Evolutionary conservation across 2,797 vertebrate species (phyloP).

Genomic region (Dromococcyx pavoninus): DNA sequence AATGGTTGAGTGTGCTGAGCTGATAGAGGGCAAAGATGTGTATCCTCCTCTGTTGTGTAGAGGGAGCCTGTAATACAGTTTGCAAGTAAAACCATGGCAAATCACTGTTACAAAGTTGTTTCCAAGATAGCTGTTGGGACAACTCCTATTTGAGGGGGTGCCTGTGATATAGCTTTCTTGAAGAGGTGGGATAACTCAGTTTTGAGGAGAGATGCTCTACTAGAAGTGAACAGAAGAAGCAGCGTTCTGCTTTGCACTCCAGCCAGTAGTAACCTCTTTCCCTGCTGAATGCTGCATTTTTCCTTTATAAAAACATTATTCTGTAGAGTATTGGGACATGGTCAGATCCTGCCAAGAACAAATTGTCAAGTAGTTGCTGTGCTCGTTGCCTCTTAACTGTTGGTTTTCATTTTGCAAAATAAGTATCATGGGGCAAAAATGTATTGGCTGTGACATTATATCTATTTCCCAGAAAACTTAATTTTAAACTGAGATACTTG

Average conservation of each 20-base stretch:
- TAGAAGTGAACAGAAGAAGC: not conserved
- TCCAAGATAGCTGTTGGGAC: not conserved
- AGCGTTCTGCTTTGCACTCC: constrained; percentile 12
- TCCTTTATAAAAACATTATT: constrained; percentile 66
- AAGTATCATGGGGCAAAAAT: constrained; percentile 48
- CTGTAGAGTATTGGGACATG: constrained; percentile 59
- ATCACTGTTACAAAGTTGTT: not conserved
- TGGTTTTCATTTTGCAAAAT: constrained; percentile 68
- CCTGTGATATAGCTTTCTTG: not conserved
- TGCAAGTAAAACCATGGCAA: not conserved
- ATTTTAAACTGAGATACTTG: constrained; percentile 16
- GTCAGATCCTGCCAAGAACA: constrained; percentile 73
- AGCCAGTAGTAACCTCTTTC: constrained; percentile 57
- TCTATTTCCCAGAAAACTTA: constrained; percentile 41
- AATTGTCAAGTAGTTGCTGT: constrained; percentile 71
- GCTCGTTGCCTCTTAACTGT: constrained; percentile 62
- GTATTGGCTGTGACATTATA: constrained; percentile 42
- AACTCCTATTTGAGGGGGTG: not conserved
- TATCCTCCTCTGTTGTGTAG: not conserved
- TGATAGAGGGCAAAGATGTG: not conserved
- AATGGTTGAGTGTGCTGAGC: not conserved
- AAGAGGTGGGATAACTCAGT: not conserved
- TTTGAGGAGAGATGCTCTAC: not conserved
- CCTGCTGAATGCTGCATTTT: constrained; percentile 61
- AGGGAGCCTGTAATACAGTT: not conserved